Percentiles rank a stretch among this genome's conserved stretches.
phyloP scores from a whole-genome alignment of 2,113 vertebrate species.

The Microcebus murinus region DNA sequence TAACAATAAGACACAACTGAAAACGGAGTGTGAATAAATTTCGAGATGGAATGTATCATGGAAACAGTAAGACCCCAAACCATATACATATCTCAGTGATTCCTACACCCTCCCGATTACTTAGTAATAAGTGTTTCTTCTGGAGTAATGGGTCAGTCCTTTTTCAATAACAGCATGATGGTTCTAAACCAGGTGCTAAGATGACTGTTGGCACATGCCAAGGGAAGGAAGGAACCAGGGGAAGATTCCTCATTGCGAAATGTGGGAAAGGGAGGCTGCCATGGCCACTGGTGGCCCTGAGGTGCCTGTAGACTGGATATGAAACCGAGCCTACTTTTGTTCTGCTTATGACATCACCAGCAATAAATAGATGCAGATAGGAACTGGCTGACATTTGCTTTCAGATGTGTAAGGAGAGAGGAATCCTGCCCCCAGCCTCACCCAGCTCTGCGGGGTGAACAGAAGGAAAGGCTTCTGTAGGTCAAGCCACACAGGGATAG shows the following conservation, averaged over 20 bases:
- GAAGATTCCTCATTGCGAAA: neutral
- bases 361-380: conserved; percentile 64
- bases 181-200: neutral
- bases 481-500: neutral
- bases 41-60: neutral
- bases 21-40: neutral
- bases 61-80: neutral
- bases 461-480: neutral
- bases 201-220: neutral
- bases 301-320: conserved; percentile 18
- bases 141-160: neutral
- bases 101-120: neutral
- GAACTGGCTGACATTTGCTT: conserved; percentile 74
- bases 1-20: neutral
- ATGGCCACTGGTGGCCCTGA: neutral
- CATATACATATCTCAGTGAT: neutral
- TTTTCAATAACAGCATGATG: neutral
- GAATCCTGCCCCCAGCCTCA: conserved; percentile 52
- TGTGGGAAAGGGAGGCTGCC: neutral
- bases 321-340: conserved; percentile 48
- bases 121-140: neutral
- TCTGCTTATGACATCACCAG: conserved; percentile 67
- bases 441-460: neutral
- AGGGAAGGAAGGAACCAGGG: neutral
- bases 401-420: conserved; percentile 45